phyloP scores from a whole-genome alignment of 1,140 invertebrate genomes.

The Heliconius himera region DNA sequence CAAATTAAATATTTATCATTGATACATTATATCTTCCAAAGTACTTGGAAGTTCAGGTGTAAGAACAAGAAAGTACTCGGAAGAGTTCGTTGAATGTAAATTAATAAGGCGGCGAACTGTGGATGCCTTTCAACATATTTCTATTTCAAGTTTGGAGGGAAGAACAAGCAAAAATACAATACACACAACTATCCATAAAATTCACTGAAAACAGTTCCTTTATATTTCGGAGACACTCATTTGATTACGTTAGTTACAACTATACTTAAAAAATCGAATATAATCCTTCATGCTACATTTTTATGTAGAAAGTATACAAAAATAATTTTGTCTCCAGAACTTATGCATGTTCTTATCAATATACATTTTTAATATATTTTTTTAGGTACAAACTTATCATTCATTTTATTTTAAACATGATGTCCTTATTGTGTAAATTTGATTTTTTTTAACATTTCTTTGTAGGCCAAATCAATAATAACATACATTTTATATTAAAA shows the following conservation, averaged over 20 bases:
- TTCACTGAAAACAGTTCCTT: background rate
- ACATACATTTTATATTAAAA: background rate
- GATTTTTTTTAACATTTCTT: background rate
- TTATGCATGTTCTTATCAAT: background rate
- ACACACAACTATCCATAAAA: background rate
- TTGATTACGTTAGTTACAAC: background rate
- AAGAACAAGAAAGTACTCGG: conserved; percentile 45
- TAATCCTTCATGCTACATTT: background rate
- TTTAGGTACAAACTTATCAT: background rate
- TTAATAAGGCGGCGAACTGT: conserved; percentile 49
- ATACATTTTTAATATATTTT: background rate
- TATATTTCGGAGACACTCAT: background rate
- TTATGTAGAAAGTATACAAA: background rate
- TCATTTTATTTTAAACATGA: background rate
- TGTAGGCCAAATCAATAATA: background rate
- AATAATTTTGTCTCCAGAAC: background rate
- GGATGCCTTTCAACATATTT: conserved; percentile 55
- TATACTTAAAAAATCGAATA: conserved; percentile 7
- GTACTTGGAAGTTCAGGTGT: conserved; percentile 40
- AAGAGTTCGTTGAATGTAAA: conserved; percentile 18
- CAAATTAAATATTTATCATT: conserved; percentile 38
- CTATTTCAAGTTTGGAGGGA: background rate
- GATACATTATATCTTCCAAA: conserved; percentile 34
- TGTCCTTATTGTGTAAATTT: background rate
- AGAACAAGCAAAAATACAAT: background rate